phyloP scores from a whole-genome alignment of 2,113 vertebrate genomes.

The Elachura formosa region DNA sequence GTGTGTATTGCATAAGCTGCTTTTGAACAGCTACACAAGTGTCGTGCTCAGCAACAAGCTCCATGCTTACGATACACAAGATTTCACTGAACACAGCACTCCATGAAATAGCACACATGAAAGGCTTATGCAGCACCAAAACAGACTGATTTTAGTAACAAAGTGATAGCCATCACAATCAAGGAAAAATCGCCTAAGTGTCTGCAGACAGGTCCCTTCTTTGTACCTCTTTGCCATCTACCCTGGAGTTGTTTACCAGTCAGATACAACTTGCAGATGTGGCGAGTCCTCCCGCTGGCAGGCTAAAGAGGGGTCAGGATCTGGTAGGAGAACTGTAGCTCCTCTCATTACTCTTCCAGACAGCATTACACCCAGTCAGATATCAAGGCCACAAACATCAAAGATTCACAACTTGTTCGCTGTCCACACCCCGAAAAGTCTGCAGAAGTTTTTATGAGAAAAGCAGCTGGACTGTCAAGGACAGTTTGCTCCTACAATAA shows the following conservation, averaged over 20 bases:
- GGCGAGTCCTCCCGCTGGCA: fast-evolving
- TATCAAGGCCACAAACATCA: neutral
- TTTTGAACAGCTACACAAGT: neutral
- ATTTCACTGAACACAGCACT: neutral
- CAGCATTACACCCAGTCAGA: neutral
- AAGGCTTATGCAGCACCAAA: neutral
- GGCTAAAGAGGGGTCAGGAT: neutral
- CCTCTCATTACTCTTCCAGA: neutral
- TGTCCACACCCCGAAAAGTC: neutral
- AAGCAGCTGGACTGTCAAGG: neutral
- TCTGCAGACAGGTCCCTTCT: neutral
- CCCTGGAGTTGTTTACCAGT: neutral
- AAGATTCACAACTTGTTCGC: neutral
- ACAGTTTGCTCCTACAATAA: neutral
- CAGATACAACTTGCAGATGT: neutral
- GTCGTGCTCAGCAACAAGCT: neutral
- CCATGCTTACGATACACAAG: fast-evolving
- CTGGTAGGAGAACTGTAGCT: neutral
- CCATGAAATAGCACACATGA: fast-evolving
- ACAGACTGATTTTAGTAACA: neutral
- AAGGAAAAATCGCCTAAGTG: neutral
- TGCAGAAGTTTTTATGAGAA: neutral
- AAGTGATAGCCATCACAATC: fast-evolving
- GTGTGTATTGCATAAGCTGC: neutral
- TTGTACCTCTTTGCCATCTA: neutral